Percentiles rank a stretch among this genome's conserved stretches.
Evolutionary conservation across 2,797 vertebrate genomes (phyloP).

Genomic region (Anomalospiza imberbis): DNA sequence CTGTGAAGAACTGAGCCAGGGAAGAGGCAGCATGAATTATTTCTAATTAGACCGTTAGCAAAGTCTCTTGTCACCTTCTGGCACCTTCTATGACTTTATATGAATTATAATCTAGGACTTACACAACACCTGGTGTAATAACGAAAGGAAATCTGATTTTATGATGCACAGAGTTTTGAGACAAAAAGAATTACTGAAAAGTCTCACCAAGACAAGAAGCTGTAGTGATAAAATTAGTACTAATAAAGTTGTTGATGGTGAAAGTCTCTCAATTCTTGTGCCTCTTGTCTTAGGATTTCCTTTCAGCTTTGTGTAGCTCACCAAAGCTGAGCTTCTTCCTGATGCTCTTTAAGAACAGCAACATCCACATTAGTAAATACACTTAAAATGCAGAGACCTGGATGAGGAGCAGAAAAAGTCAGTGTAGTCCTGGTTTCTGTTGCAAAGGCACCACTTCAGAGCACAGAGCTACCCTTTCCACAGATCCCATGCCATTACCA

Average conservation of each 20-base stretch:
- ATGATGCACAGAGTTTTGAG: neutral
- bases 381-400: neutral
- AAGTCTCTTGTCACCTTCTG: neutral
- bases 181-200: neutral
- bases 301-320: neutral
- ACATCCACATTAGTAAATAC: neutral
- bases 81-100: neutral
- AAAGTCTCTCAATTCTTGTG: neutral
- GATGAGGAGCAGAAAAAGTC: neutral
- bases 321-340: neutral
- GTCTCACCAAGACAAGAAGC: neutral
- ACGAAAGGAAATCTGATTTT: neutral
- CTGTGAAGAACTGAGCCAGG: neutral
- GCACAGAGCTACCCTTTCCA: accelerated
- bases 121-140: neutral
- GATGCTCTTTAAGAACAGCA: neutral
- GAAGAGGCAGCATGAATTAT: neutral
- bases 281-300: neutral
- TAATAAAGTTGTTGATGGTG: neutral
- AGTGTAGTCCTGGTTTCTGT: neutral
- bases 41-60: neutral
- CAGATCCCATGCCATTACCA: neutral
- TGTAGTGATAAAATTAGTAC: neutral
- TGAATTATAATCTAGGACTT: neutral
- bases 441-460: neutral